These are phyloP conservation scores for Platalea minor DNA, from an alignment of 2,797 vertebrate genomes.

Conservation along the genomic window DNA sequence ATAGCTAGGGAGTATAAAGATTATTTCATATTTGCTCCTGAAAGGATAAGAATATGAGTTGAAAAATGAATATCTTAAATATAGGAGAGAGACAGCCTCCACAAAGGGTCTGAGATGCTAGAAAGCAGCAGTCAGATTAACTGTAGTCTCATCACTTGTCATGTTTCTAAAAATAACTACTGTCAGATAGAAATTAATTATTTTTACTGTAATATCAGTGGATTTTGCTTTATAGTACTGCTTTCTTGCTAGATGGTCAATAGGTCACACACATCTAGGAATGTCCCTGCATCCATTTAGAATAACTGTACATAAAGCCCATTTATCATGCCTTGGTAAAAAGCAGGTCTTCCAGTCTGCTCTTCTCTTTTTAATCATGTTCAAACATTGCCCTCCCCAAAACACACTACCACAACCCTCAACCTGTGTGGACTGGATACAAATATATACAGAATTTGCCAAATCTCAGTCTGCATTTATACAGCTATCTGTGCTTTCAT, in stretches of 20 bases:
- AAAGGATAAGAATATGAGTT: background rate
- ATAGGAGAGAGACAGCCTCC: background rate
- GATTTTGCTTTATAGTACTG: background rate
- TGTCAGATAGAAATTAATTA: background rate
- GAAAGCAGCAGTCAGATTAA: background rate
- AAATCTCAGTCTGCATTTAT: background rate
- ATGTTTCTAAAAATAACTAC: background rate
- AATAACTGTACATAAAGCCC: background rate
- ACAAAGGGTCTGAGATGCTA: background rate
- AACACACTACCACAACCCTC: background rate
- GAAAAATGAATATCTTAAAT: background rate
- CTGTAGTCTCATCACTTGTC: background rate
- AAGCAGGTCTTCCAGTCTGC: background rate
- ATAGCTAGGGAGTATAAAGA: background rate
- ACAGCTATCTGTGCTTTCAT: background rate
- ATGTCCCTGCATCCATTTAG: background rate
- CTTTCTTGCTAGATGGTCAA: background rate
- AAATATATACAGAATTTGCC: background rate
- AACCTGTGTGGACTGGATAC: background rate
- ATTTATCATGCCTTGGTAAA: background rate
- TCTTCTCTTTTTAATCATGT: conserved; percentile 8
- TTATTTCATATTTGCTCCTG: background rate
- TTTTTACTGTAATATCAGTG: background rate
- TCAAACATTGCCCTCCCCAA: background rate
- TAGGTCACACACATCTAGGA: background rate